Evolutionary conservation across 2,797 vertebrate genomes (phyloP).

Genomic region (Chrysocyon brachyurus): DNA sequence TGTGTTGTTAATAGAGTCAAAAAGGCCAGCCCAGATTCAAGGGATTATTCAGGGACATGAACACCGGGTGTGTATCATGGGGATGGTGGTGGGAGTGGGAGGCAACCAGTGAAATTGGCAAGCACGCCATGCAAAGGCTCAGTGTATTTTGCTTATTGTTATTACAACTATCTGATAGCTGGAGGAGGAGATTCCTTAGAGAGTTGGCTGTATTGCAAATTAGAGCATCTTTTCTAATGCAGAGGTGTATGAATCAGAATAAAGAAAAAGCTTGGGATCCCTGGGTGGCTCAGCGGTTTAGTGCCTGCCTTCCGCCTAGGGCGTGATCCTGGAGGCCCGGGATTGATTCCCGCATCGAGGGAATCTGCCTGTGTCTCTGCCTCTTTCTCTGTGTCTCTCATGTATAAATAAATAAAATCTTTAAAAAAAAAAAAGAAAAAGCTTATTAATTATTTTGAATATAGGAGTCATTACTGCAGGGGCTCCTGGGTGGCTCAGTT

Average conservation of each 20-base stretch:
- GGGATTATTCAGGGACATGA: background rate
- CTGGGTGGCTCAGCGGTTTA: no score
- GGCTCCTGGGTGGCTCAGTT: no score
- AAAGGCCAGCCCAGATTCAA: background rate
- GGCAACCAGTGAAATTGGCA: background rate
- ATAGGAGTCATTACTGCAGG: background rate
- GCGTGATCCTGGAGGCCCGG: no score
- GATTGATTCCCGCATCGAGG: no score
- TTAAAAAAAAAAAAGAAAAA: background rate
- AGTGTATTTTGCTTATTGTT: background rate
- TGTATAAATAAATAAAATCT: no score
- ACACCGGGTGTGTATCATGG: background rate
- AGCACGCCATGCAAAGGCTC: background rate
- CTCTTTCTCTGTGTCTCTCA: no score
- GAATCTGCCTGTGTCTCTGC: no score
- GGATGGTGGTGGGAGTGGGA: background rate
- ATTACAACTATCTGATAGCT: background rate
- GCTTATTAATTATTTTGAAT: background rate
- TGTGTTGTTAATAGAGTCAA: background rate
- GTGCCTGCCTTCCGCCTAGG: no score
- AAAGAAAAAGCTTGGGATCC: no score
- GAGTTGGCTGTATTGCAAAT: background rate
- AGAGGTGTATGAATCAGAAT: background rate
- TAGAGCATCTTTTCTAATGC: background rate
- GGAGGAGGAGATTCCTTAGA: background rate